Evolutionary conservation across 64 coral and sea anemone species (phyloP).

Genomic region (Porites lutea): DNA sequence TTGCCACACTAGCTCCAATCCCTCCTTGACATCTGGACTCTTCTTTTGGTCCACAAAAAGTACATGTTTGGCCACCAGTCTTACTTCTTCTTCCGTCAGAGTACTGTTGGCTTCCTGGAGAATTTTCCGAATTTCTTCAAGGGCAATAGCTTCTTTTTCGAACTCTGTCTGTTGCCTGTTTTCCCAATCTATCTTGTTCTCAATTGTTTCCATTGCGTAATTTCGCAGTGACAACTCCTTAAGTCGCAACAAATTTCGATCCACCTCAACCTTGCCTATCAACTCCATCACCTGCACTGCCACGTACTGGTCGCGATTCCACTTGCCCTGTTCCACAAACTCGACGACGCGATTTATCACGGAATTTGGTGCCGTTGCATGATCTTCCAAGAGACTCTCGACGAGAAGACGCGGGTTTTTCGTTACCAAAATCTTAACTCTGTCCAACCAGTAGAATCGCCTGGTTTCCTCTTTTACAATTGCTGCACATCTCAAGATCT

Average conservation of each 20-base stretch:
- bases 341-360: background rate
- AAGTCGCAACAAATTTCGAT: background rate
- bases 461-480: background rate
- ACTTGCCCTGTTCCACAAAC: background rate
- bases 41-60: background rate
- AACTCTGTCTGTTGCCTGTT: background rate
- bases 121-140: background rate
- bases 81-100: background rate
- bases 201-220: background rate
- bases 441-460: background rate
- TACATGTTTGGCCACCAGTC: background rate
- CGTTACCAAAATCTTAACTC: background rate
- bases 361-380: background rate
- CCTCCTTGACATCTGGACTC: no score
- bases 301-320: background rate
- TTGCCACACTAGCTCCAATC: no score
- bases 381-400: background rate
- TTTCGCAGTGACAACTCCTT: background rate
- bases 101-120: background rate
- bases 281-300: background rate
- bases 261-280: background rate
- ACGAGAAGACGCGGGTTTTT: background rate
- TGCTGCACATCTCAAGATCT: background rate
- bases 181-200: background rate
- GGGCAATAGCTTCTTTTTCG: background rate